Conservation (phyloP, 2,797 vertebrate genomes). For the Lepilemur septentrionalis region DNA sequence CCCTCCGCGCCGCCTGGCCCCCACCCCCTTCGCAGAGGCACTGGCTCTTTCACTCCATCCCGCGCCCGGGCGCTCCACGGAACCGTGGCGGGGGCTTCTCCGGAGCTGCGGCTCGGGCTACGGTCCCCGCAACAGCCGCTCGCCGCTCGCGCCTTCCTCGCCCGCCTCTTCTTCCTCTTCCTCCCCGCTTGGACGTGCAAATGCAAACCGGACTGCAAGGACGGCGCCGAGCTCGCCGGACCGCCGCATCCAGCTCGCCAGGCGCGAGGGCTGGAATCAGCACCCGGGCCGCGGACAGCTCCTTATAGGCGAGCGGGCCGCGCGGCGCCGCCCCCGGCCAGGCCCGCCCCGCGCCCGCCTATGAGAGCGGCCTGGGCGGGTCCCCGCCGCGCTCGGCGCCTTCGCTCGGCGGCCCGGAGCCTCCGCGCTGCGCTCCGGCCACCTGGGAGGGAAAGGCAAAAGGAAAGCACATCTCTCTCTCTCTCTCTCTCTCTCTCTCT, state of each 20-base stretch:
- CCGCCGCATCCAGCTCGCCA: neutral
- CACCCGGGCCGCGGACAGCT: conserved; percentile 76
- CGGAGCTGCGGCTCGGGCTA: neutral
- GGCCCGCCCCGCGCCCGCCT: conserved; percentile 77
- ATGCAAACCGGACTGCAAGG: neutral
- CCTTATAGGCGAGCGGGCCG: conserved; percentile 83
- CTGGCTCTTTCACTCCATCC: conserved; percentile 81
- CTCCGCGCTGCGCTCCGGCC: neutral
- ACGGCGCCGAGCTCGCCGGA: neutral
- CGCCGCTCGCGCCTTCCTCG: neutral
- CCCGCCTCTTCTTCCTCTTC: neutral
- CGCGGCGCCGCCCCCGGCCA: conserved; percentile 81
- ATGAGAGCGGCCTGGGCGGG: conserved; percentile 78
- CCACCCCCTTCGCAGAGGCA: neutral
- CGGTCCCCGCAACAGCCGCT: neutral
- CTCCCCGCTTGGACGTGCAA: neutral
- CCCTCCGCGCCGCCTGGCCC: neutral
- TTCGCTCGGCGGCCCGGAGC: accelerated
- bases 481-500: too few relatives aligned
- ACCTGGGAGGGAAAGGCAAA: neutral
- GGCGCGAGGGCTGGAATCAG: conserved; percentile 49
- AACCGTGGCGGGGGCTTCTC: neutral
- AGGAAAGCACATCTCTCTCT: neutral
- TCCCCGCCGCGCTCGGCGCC: neutral
- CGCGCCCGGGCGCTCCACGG: conserved; percentile 55